These are phyloP conservation scores for Forbesichthys agassizii DNA, from an alignment of 2,113 vertebrate species.

Conservation along the genomic window DNA sequence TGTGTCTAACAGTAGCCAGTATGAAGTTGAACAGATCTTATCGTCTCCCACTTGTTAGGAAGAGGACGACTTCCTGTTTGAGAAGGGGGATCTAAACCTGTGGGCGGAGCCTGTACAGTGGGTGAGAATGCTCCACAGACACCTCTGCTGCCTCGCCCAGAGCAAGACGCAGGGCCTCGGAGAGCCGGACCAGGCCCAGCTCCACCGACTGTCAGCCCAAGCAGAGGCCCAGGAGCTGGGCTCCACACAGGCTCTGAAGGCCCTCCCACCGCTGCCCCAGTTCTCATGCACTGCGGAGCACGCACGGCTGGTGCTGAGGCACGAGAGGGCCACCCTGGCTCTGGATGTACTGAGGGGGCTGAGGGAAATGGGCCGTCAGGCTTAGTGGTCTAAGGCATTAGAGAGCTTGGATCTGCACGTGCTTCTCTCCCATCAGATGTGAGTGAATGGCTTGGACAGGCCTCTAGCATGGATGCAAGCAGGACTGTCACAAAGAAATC, in stretches of 20 bases:
- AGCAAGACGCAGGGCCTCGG: constrained; percentile 5
- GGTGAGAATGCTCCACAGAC: constrained; percentile 77
- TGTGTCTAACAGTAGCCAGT: no score
- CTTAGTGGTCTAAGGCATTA: no score
- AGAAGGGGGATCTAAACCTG: constrained; percentile 91
- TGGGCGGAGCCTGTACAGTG: constrained; percentile 90
- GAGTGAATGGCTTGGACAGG: no score
- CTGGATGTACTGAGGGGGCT: constrained; percentile 72
- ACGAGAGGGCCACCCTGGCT: constrained; percentile 74
- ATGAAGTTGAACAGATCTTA: background rate
- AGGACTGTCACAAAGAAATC: no score
- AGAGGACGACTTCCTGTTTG: constrained; percentile 90
- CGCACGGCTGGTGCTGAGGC: constrained; percentile 76
- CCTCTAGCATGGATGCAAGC: no score
- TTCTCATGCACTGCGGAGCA: constrained; percentile 84
- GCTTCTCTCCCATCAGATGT: no score
- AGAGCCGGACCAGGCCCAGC: constrained; percentile 30
- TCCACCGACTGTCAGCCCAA: constrained; percentile 58
- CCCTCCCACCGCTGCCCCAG: constrained; percentile 80
- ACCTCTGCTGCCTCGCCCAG: constrained; percentile 72
- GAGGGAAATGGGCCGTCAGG: background rate
- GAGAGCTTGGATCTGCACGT: no score
- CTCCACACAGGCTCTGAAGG: constrained; percentile 59
- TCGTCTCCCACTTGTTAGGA: constrained; percentile 69
- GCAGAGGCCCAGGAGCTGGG: constrained; percentile 57